phyloP scores from a whole-genome alignment of 2,113 vertebrate species.

The Neodon shergylaensis region DNA sequence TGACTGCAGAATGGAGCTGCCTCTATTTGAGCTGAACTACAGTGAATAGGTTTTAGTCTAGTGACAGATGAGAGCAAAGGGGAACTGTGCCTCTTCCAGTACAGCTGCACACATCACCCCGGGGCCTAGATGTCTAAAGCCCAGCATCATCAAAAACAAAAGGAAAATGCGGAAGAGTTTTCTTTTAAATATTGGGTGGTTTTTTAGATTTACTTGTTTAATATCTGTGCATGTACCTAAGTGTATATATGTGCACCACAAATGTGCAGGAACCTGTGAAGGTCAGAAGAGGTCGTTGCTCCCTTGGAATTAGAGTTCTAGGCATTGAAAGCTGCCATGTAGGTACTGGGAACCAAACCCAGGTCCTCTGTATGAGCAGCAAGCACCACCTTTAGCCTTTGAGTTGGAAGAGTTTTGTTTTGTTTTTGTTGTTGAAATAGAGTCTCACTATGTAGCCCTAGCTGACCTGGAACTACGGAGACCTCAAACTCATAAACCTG shows the following conservation, averaged over 20 bases:
- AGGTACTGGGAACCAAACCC: not conserved
- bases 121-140: not conserved
- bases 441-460: not conserved
- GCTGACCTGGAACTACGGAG: not conserved
- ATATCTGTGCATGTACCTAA: not conserved
- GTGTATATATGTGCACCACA: not conserved
- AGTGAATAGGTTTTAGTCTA: not conserved
- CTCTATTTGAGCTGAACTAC: not conserved
- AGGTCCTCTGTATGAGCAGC: not conserved
- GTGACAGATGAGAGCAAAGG: not conserved
- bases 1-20: not conserved
- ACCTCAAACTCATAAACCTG: not conserved
- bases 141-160: not conserved
- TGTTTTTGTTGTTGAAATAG: not conserved
- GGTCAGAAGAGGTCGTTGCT: not conserved
- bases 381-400: not conserved
- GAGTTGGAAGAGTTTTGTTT: too few species aligned
- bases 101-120: not conserved
- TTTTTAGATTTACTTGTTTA: not conserved
- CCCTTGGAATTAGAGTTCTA: not conserved
- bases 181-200: not conserved
- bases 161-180: not conserved
- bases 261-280: not conserved
- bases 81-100: not conserved
- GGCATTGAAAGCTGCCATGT: not conserved